Percentiles rank a stretch among this genome's conserved stretches.
Evolutionary conservation across 2,113 vertebrate species (phyloP).

Genomic region (Scalopus aquaticus): DNA sequence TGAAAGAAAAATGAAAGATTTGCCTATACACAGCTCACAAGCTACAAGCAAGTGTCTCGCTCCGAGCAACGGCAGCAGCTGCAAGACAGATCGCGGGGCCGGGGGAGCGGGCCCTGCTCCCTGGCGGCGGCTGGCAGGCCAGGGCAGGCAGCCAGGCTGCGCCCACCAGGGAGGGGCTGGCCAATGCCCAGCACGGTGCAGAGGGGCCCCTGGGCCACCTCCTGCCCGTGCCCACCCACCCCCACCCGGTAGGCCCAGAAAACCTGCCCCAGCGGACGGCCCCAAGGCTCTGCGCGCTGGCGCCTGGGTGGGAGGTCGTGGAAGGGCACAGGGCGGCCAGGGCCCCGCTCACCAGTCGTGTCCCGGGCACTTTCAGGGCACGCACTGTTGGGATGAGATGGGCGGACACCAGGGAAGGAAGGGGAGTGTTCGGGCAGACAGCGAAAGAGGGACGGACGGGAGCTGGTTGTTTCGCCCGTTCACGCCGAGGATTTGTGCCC

Average conservation of each 20-base stretch:
- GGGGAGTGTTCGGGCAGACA: too few relatives aligned
- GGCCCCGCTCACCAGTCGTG: neutral
- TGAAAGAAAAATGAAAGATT: conserved; percentile 90
- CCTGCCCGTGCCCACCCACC: fast-evolving
- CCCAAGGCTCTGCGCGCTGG: neutral
- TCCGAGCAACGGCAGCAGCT: conserved; percentile 72
- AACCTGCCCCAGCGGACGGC: neutral
- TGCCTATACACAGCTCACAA: conserved; percentile 83
- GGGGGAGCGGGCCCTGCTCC: conserved; percentile 49
- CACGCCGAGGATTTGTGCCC: too few relatives aligned
- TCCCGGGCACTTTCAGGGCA: neutral
- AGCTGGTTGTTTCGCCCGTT: too few relatives aligned
- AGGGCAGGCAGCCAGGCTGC: neutral
- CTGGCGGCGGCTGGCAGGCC: conserved; percentile 12
- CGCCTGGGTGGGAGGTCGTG: neutral
- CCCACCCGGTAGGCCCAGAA: neutral
- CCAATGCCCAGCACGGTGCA: too few relatives aligned
- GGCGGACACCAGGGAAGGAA: neutral
- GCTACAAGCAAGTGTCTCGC: conserved; percentile 76
- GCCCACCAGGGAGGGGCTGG: neutral
- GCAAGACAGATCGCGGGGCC: conserved; percentile 70
- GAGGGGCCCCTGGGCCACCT: neutral
- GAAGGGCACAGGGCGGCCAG: too few relatives aligned
- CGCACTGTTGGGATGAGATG: neutral
- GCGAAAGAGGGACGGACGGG: too few relatives aligned